These are phyloP conservation scores for Conistra vaccinii DNA, from an alignment of 2,888 invertebrate genomes.

Conservation along the genomic window DNA sequence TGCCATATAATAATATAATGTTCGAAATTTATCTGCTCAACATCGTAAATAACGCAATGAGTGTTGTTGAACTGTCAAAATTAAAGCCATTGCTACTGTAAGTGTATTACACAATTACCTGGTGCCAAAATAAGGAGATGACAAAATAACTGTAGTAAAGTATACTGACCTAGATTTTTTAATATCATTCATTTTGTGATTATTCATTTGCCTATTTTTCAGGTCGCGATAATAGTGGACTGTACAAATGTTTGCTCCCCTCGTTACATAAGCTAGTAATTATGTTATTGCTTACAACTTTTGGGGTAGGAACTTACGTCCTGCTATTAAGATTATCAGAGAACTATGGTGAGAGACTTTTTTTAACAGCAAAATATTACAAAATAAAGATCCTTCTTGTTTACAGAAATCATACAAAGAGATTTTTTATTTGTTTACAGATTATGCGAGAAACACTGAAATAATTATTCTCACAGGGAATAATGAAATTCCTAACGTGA, in stretches of 20 bases:
- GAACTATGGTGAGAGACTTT: constrained; percentile 72
- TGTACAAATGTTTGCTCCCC: constrained; percentile 74
- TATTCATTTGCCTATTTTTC: constrained; percentile 61
- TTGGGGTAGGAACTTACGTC: constrained; percentile 75
- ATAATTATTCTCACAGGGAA: constrained; percentile 79
- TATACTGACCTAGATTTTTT: neutral
- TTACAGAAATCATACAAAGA: neutral
- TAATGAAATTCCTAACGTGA: constrained; percentile 75
- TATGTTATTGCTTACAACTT: constrained; percentile 72
- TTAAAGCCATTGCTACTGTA: too few species aligned
- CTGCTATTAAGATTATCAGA: constrained; percentile 74
- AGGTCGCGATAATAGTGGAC: constrained; percentile 71
- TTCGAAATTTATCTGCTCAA: too few species aligned
- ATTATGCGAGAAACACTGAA: constrained; percentile 74
- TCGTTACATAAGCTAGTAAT: constrained; percentile 75
- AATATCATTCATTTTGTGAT: neutral
- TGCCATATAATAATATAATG: too few species aligned
- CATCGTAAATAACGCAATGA: too few species aligned
- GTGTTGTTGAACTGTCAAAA: too few species aligned
- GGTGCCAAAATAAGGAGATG: too few species aligned
- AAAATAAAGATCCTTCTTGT: neutral
- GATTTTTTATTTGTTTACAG: constrained; percentile 66
- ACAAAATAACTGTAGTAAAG: neutral
- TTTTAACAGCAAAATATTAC: neutral
- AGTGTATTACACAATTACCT: too few species aligned